These are phyloP conservation scores for Tethya wilhelma DNA, from an alignment of 37 sponge, comb jelly and placozoan genomes.

Conservation along the genomic window DNA sequence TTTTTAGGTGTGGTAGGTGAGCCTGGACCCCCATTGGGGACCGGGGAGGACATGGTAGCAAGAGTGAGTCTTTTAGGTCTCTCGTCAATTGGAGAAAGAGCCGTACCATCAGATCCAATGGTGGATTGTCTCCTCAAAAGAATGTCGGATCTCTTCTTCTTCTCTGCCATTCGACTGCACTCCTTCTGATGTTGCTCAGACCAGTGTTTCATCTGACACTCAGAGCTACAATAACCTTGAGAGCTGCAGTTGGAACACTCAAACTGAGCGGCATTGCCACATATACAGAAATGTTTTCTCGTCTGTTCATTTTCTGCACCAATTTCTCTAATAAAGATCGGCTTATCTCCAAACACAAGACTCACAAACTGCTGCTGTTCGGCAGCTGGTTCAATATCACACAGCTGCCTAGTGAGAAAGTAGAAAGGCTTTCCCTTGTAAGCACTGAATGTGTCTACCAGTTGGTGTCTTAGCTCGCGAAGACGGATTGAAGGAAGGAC, in stretches of 20 bases:
- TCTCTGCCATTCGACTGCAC: slow-evolving; percentile 67
- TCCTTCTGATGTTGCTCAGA: slow-evolving; percentile 65
- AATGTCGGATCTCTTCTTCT: slow-evolving; percentile 57
- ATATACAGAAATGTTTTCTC: slow-evolving; percentile 72
- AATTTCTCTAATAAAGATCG: slow-evolving; percentile 66
- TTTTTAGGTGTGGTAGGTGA: slow-evolving; percentile 19
- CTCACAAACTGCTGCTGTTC: slow-evolving; percentile 84
- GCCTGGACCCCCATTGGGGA: too few species aligned
- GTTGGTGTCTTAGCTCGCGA: slow-evolving; percentile 64
- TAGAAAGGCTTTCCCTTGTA: slow-evolving; percentile 79
- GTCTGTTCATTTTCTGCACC: slow-evolving; percentile 12
- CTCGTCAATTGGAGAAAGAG: slow-evolving; percentile 39
- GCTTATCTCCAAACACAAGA: slow-evolving; percentile 67
- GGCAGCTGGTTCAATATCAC: slow-evolving; percentile 77
- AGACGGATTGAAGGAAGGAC: slow-evolving; percentile 74
- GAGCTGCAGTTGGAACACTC: slow-evolving; percentile 78
- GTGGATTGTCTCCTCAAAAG: slow-evolving; percentile 24
- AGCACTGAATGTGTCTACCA: slow-evolving; percentile 55
- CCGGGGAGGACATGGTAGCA: neutral
- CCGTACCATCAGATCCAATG: neutral
- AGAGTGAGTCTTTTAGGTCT: slow-evolving; percentile 8
- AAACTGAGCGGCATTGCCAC: slow-evolving; percentile 85
- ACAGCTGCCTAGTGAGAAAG: slow-evolving; percentile 73
- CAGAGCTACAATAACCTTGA: slow-evolving; percentile 80
- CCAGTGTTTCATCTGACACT: slow-evolving; percentile 81